Conservation (phyloP, 2,888 invertebrate species). For the Callinectes sapidus region DNA sequence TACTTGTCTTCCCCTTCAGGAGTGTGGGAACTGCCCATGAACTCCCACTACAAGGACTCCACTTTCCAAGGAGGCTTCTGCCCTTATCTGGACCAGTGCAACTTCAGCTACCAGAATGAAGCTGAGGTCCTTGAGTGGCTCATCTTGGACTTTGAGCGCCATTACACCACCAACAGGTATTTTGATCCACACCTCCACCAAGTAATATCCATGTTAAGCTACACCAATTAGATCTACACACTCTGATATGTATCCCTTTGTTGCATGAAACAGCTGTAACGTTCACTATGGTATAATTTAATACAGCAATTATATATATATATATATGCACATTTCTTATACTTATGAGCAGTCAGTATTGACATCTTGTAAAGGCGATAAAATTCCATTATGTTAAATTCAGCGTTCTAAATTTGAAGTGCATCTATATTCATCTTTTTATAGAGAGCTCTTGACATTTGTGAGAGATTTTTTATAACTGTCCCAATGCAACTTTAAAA, state of each 20-base stretch:
- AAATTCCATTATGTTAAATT: background rate
- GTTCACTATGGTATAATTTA: no score
- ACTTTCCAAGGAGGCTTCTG: conserved; percentile 93
- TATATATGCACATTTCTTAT: background rate
- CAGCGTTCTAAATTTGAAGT: background rate
- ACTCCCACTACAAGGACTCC: conserved; percentile 89
- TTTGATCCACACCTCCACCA: background rate
- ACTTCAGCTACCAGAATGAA: conserved; percentile 88
- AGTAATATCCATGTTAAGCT: no score
- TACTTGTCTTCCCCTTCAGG: conserved; percentile 77
- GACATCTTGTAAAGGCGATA: background rate
- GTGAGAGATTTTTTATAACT: no score
- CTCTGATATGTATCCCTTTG: no score
- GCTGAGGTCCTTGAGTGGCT: conserved; percentile 84
- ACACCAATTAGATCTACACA: no score
- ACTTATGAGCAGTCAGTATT: background rate
- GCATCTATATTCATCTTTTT: background rate
- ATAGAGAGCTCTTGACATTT: no score
- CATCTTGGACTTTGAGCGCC: conserved; percentile 89
- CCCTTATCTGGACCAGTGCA: conserved; percentile 93
- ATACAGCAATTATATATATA: no score
- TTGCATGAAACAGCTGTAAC: no score
- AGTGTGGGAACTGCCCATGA: conserved; percentile 94
- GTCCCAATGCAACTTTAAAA: no score
- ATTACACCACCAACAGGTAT: conserved; percentile 78